phyloP scores from a whole-genome alignment of 23 tunicate species.

The Diplosoma virens region DNA sequence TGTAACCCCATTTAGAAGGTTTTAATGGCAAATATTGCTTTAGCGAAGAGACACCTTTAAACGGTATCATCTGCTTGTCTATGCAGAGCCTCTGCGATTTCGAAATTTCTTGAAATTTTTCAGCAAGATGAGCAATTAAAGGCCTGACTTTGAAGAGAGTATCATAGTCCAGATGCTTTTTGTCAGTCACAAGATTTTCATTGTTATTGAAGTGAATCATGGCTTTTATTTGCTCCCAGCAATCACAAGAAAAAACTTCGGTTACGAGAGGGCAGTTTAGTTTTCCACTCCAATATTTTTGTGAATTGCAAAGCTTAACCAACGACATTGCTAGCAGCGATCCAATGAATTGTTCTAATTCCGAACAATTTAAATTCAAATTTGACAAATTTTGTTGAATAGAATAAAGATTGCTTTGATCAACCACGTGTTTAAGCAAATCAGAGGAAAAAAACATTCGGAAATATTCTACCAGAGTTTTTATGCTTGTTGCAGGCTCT shows the following conservation, averaged over 20 bases:
- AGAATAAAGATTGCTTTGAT: not conserved
- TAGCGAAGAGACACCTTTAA: conserved; percentile 13
- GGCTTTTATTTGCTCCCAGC: conserved; percentile 5
- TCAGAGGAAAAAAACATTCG: not conserved
- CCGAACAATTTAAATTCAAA: not conserved
- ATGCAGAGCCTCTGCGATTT: conserved; percentile 2
- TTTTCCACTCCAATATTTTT: conserved; percentile 14
- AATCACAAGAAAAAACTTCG: not conserved
- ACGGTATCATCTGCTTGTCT: conserved; percentile 5
- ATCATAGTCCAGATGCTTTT: not conserved
- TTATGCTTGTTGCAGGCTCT: conserved; percentile 5
- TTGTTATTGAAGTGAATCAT: conserved; percentile 4
- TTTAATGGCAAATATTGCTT: not conserved
- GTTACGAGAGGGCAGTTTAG: not conserved
- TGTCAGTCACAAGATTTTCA: not conserved
- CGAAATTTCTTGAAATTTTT: not conserved
- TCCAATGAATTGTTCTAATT: not conserved
- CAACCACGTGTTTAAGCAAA: not conserved
- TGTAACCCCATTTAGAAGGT: conserved; percentile 5
- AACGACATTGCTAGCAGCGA: not conserved
- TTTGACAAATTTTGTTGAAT: not conserved
- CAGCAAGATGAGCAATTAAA: not conserved
- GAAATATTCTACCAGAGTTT: conserved; percentile 4
- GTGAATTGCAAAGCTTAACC: too few species aligned
- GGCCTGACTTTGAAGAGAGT: conserved; percentile 4